A percentile compares a stretch with the other conserved stretches of the same genome.
phyloP scores from a whole-genome alignment of 2,113 vertebrate genomes.

The Bungarus multicinctus region DNA sequence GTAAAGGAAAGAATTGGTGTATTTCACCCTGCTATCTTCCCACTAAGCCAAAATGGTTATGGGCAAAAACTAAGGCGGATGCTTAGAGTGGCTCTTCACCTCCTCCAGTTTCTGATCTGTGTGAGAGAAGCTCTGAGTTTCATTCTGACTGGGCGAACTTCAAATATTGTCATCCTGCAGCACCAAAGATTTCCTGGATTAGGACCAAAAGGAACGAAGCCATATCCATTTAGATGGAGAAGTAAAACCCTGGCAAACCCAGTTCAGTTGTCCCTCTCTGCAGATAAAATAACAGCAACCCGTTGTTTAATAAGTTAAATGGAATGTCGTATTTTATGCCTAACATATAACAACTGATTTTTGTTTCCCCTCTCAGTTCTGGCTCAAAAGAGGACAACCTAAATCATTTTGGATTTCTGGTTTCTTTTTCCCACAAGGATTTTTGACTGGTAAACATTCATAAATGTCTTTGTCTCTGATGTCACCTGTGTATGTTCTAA shows the following conservation, averaged over 20 bases:
- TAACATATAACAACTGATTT: not conserved
- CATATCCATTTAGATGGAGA: not conserved
- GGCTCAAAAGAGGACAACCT: constrained; percentile 73
- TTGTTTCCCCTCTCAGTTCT: constrained; percentile 55
- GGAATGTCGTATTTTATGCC: not conserved
- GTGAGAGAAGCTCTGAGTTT: not conserved
- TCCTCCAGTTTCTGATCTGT: not conserved
- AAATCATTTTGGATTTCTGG: constrained; percentile 80
- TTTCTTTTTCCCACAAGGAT: constrained; percentile 82
- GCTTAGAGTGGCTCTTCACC: too few relatives aligned
- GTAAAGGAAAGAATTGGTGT: not conserved
- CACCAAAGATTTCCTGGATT: not conserved
- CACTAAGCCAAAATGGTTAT: not conserved
- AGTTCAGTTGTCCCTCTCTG: not conserved
- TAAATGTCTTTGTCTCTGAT: not conserved
- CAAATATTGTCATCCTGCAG: not conserved
- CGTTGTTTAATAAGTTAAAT: not conserved
- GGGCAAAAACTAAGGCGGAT: not conserved
- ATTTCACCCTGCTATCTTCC: not conserved
- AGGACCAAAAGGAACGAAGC: not conserved
- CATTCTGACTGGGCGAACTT: not conserved
- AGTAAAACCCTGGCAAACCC: not conserved
- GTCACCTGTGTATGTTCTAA: not conserved
- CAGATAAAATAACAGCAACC: not conserved
- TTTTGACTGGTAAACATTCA: constrained; percentile 73